Evolutionary conservation across 2,113 vertebrate species (phyloP).

Genomic region (Hyaena hyaena): DNA sequence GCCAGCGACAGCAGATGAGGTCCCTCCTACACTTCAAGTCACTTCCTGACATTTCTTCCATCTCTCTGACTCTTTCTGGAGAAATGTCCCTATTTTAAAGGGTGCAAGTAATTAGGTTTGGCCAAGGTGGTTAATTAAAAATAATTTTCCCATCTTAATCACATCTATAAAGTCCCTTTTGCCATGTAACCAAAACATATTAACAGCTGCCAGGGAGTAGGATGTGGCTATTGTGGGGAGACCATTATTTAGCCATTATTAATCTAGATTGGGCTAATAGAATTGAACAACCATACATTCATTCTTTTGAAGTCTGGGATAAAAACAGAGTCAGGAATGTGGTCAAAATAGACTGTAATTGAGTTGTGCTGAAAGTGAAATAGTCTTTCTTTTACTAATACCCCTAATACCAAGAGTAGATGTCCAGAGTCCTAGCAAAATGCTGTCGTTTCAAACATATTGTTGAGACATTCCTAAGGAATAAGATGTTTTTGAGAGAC

Average conservation of each 20-base stretch:
- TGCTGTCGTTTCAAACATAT: neutral
- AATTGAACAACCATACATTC: neutral
- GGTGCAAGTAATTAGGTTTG: neutral
- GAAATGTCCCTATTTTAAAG: neutral
- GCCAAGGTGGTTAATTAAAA: neutral
- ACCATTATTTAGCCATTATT: neutral
- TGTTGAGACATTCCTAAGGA: neutral
- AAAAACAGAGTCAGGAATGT: neutral
- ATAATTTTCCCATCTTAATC: neutral
- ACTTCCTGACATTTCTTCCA: neutral
- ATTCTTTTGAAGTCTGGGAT: neutral
- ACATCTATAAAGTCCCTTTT: neutral
- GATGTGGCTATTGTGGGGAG: neutral
- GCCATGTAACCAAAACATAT: neutral
- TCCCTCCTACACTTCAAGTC: neutral
- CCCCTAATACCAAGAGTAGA: neutral
- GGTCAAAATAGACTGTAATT: neutral
- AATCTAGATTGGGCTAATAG: neutral
- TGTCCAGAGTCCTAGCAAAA: neutral
- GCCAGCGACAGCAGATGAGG: neutral
- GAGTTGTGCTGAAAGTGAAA: neutral
- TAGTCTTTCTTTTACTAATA: neutral
- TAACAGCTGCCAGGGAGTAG: neutral
- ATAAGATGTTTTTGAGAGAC: neutral
- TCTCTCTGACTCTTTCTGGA: neutral